phyloP scores from a whole-genome alignment of 2,113 vertebrate genomes.

The Butorides virescens region DNA sequence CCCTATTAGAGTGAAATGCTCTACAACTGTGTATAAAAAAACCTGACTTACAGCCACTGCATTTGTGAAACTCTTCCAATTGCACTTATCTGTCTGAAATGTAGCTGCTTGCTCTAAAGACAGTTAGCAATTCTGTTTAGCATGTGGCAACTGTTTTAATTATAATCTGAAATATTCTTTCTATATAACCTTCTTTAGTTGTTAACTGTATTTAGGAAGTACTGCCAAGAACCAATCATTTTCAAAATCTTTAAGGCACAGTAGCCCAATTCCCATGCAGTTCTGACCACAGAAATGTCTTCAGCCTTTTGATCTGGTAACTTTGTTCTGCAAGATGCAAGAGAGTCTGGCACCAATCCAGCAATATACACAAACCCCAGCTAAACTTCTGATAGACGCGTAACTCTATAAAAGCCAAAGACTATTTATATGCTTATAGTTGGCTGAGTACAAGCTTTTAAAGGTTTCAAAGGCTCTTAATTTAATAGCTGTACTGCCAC shows the following conservation, averaged over 20 bases:
- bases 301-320: not conserved
- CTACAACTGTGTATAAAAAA: not conserved
- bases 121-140: not conserved
- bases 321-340: not conserved
- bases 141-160: not conserved
- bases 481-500: not conserved
- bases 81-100: not conserved
- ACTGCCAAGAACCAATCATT: not conserved
- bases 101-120: not conserved
- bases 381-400: not conserved
- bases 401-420: not conserved
- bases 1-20: not conserved
- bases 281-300: not conserved
- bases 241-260: not conserved
- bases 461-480: conserved; percentile 26
- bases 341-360: not conserved
- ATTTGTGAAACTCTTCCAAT: not conserved
- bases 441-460: conserved; percentile 13
- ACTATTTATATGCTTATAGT: not conserved
- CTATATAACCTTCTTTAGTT: not conserved
- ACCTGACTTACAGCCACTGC: not conserved
- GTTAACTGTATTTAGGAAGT: not conserved
- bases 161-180: not conserved
- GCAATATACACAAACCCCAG: not conserved
- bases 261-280: not conserved